Conservation (phyloP, 2,113 vertebrate species). For the Cichladusa arquata region DNA sequence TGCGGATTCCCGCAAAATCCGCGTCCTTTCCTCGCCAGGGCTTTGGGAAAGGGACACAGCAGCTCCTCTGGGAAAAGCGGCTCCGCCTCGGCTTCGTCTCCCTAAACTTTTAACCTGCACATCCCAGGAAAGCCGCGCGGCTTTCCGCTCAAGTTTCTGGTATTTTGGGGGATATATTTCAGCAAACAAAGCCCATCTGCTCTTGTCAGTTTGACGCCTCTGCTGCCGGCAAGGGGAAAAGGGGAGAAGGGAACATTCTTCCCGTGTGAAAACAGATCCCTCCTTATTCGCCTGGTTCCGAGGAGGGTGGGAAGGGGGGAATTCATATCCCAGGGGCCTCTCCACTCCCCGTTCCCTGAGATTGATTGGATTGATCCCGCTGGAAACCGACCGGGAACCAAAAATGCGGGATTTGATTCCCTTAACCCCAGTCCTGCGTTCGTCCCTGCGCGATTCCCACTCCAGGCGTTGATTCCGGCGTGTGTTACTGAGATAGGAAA, state of each 20-base stretch:
- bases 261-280: conserved; percentile 65
- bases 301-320: neutral
- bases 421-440: accelerated
- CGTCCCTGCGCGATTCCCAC: neutral
- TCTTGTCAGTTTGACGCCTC: conserved; percentile 51
- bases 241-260: neutral
- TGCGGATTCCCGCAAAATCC: neutral
- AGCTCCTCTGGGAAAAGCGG: neutral
- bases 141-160: neutral
- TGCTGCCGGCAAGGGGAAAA: neutral
- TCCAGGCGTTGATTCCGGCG: neutral
- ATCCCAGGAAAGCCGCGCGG: conserved; percentile 46
- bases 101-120: conserved; percentile 23
- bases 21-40: neutral
- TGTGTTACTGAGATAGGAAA: neutral
- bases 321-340: neutral
- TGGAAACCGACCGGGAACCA: neutral
- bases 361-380: neutral
- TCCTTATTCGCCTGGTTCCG: neutral
- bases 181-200: conserved; percentile 68
- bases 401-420: neutral
- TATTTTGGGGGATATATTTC: neutral
- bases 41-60: neutral
- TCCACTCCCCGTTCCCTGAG: accelerated
- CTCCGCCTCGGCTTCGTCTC: neutral